These are phyloP conservation scores for Paralinhomoeus sp. DNA, from an alignment of 2,888 invertebrate genomes.

Conservation along the genomic window DNA sequence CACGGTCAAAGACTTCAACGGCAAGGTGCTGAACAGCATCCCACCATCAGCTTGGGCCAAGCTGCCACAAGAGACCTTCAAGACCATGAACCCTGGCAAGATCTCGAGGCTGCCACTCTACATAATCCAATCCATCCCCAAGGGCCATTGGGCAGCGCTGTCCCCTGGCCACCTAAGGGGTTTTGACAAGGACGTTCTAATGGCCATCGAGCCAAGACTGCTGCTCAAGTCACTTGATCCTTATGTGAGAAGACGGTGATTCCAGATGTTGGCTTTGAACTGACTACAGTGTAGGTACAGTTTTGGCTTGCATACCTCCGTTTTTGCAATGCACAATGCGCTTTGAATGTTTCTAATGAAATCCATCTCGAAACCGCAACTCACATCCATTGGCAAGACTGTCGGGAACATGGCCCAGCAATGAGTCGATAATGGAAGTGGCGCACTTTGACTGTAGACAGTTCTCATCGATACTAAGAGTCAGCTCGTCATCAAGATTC, in stretches of 20 bases:
- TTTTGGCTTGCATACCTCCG: too few relatives aligned
- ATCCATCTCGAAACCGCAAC: too few relatives aligned
- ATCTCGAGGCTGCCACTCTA: neutral
- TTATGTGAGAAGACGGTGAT: too few relatives aligned
- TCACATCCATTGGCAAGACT: too few relatives aligned
- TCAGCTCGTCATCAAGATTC: constrained; percentile 7
- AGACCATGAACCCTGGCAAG: neutral
- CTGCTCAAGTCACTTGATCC: neutral
- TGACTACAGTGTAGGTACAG: too few relatives aligned
- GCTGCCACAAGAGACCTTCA: neutral
- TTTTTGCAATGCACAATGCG: too few relatives aligned
- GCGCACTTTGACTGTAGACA: too few relatives aligned
- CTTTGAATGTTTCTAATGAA: too few relatives aligned
- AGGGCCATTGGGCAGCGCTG: neutral
- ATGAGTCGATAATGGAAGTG: too few relatives aligned
- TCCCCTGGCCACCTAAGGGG: neutral
- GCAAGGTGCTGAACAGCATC: neutral
- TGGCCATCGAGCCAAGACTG: neutral
- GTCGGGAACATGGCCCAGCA: too few relatives aligned
- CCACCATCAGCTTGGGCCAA: neutral
- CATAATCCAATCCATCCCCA: neutral
- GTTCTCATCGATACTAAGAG: neutral
- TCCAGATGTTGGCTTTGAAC: too few relatives aligned
- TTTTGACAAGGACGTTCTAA: neutral
- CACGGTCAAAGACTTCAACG: neutral